phyloP scores from a whole-genome alignment of 2,113 vertebrate species.

The Catharus bicknelli region DNA sequence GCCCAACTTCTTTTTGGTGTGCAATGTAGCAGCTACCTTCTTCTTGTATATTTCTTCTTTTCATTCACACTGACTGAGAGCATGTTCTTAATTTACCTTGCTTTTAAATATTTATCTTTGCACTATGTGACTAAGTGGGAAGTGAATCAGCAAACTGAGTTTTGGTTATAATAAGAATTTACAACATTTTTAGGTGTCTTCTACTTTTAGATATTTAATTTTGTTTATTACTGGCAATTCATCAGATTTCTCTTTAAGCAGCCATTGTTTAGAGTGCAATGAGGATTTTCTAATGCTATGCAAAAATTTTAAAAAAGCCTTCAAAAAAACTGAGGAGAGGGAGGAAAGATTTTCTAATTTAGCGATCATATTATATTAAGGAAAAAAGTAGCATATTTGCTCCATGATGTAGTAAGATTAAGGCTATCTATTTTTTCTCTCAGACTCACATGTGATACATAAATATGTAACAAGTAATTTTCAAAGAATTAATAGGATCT shows the following conservation, averaged over 20 bases:
- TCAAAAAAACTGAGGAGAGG: neutral
- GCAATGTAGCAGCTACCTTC: neutral
- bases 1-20: constrained; percentile 8
- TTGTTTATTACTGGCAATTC: neutral
- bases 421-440: neutral
- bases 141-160: constrained; percentile 40
- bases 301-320: neutral
- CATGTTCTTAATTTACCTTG: constrained; percentile 9
- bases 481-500: neutral
- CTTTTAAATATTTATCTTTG: neutral
- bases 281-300: neutral
- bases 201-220: neutral
- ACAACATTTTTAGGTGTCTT: neutral
- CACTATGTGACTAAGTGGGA: neutral
- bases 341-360: neutral
- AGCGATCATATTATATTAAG: neutral
- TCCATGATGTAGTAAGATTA: neutral
- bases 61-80: neutral
- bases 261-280: constrained; percentile 19
- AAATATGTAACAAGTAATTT: neutral
- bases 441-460: neutral
- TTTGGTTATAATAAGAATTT: constrained; percentile 20
- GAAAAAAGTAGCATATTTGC: neutral
- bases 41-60: neutral
- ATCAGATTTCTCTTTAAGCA: constrained; percentile 6